Conservation (phyloP, 2,113 vertebrate genomes). For the Cyanoderma ruficeps region DNA sequence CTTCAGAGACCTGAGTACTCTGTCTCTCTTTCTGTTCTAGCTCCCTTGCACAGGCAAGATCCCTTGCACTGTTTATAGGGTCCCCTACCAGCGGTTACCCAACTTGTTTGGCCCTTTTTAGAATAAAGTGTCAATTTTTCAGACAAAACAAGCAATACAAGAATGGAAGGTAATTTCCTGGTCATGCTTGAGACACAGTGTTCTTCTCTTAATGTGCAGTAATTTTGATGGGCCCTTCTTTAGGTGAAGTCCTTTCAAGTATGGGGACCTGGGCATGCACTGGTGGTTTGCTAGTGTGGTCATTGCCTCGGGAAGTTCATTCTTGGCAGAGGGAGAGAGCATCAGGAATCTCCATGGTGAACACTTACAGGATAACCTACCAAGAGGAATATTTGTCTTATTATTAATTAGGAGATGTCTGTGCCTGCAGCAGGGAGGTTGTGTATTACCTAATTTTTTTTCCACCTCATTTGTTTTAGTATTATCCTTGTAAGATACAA, state of each 20-base stretch:
- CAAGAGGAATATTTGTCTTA: not conserved
- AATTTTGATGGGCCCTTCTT: not conserved
- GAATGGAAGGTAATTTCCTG: not conserved
- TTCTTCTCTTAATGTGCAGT: not conserved
- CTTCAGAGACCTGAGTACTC: not conserved
- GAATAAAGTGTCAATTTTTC: not conserved
- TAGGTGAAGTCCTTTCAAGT: not conserved
- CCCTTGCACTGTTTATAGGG: not conserved
- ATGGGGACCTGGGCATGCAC: fast-evolving
- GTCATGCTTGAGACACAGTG: not conserved
- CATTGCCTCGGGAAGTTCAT: not conserved
- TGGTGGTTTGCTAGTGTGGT: not conserved
- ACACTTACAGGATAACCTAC: not conserved
- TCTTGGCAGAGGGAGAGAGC: not conserved
- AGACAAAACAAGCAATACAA: not conserved
- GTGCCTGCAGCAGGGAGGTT: not conserved
- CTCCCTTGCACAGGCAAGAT: not conserved
- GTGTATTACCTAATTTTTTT: not conserved
- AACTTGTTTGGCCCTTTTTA: not conserved
- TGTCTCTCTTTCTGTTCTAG: not conserved
- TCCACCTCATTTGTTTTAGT: not conserved
- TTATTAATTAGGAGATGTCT: not conserved
- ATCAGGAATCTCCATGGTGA: not conserved
- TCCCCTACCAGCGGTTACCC: not conserved
- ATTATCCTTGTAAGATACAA: not conserved